These are phyloP conservation scores for Momotus momota DNA, from an alignment of 2,797 vertebrate genomes.

Conservation along the genomic window DNA sequence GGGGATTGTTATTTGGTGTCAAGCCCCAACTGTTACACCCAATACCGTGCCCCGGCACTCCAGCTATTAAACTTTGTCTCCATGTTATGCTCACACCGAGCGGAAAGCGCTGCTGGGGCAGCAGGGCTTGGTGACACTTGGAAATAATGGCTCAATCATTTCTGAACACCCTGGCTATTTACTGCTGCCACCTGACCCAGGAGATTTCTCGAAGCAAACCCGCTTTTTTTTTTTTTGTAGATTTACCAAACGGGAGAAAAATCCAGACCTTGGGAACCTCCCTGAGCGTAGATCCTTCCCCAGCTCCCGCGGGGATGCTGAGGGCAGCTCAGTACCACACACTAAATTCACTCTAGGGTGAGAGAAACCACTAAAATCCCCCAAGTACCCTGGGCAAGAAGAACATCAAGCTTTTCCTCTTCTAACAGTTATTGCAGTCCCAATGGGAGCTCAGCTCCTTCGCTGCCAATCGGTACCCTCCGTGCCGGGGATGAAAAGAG, in stretches of 20 bases:
- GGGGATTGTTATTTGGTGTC: slow-evolving; percentile 63
- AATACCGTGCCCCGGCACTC: slow-evolving; percentile 6
- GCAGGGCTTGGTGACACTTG: not conserved
- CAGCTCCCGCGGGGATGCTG: not conserved
- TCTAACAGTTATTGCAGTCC: not conserved
- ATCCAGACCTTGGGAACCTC: not conserved
- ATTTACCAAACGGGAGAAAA: not conserved
- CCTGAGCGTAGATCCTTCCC: not conserved
- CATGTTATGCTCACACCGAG: not conserved
- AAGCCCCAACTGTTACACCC: slow-evolving; percentile 29
- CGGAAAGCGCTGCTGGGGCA: not conserved
- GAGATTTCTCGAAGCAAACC: slow-evolving; percentile 15
- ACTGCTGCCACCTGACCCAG: slow-evolving; percentile 37
- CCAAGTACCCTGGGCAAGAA: not conserved
- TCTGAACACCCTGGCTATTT: slow-evolving; percentile 31
- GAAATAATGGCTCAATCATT: slow-evolving; percentile 60
- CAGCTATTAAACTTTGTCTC: slow-evolving; percentile 14
- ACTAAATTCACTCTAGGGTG: not conserved
- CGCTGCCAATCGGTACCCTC: not conserved
- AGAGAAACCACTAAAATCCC: not conserved
- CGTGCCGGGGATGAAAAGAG: not conserved
- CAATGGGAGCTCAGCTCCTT: not conserved
- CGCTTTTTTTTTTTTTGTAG: not conserved
- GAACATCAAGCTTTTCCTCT: not conserved
- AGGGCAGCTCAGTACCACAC: not conserved